Conservation (phyloP, 2,113 vertebrate genomes). For the Paramisgurnus dabryanus region DNA sequence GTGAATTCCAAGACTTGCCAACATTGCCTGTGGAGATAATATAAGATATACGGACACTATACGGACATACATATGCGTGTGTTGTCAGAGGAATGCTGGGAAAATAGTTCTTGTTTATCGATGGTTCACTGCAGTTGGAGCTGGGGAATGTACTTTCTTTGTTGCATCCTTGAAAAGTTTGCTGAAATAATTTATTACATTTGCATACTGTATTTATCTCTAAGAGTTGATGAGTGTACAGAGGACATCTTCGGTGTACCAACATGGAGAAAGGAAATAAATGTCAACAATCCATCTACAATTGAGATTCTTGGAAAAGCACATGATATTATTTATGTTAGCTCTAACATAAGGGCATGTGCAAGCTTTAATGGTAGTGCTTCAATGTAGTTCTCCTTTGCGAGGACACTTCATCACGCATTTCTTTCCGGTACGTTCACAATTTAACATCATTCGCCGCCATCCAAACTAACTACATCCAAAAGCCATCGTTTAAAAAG, state of each 20-base stretch:
- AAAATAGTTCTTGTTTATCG: slow-evolving; percentile 33
- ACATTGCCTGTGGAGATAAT: slow-evolving; percentile 60
- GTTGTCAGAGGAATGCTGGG: not conserved
- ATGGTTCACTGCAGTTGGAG: not conserved
- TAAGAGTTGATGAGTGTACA: slow-evolving; percentile 12
- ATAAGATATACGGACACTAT: slow-evolving; percentile 20
- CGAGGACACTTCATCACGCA: slow-evolving; percentile 8
- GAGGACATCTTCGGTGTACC: not conserved
- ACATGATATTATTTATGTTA: slow-evolving; percentile 5
- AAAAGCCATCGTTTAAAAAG: slow-evolving; percentile 16
- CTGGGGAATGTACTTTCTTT: slow-evolving; percentile 47
- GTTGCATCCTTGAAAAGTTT: slow-evolving; percentile 35
- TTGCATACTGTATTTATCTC: slow-evolving; percentile 59
- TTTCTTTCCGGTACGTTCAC: slow-evolving; percentile 14
- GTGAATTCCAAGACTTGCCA: slow-evolving; percentile 83
- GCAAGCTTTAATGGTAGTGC: slow-evolving; percentile 47
- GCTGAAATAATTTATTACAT: slow-evolving; percentile 46
- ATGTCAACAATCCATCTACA: slow-evolving; percentile 6
- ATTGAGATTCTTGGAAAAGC: not conserved
- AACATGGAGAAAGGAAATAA: not conserved
- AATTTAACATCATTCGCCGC: not conserved
- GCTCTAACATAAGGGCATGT: slow-evolving; percentile 29
- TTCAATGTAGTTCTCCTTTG: slow-evolving; percentile 41
- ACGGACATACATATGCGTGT: not conserved
- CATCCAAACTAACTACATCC: not conserved